Conservation (phyloP, 1,140 invertebrate species). For the Spodoptera frugiperda region DNA sequence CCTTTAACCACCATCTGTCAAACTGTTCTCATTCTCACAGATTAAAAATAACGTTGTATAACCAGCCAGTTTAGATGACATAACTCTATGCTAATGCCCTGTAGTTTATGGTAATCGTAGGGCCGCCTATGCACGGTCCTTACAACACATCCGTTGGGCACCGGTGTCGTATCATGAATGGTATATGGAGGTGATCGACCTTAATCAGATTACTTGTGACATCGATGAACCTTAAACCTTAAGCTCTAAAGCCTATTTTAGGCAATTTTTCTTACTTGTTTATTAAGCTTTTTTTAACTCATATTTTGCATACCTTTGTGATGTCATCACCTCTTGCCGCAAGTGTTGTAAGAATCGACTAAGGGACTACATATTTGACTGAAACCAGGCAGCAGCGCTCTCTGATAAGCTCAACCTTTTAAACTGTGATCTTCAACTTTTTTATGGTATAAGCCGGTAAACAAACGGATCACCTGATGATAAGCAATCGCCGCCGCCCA, state of each 20-base stretch:
- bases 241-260: no score
- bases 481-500: no score
- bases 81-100: constrained; percentile 34
- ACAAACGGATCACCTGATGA: no score
- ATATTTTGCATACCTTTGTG: no score
- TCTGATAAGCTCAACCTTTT: no score
- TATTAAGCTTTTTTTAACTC: not conserved
- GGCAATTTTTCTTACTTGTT: not conserved
- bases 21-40: constrained; percentile 13
- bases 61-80: constrained; percentile 34
- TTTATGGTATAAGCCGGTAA: no score
- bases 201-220: constrained; percentile 8
- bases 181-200: not conserved
- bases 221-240: constrained; percentile 3
- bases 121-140: constrained; percentile 27
- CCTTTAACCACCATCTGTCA: constrained; percentile 15
- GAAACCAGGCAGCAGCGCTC: no score
- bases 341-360: no score
- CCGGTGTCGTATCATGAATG: no score
- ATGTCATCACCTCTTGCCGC: no score
- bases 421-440: no score
- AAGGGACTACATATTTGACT: no score
- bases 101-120: constrained; percentile 36
- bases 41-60: constrained; percentile 22
- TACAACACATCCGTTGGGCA: constrained; percentile 24